A percentile compares a stretch with the other conserved stretches of the same genome.
Evolutionary conservation across 2,888 invertebrate species (phyloP).

Genomic region (Lithosia quadra): DNA sequence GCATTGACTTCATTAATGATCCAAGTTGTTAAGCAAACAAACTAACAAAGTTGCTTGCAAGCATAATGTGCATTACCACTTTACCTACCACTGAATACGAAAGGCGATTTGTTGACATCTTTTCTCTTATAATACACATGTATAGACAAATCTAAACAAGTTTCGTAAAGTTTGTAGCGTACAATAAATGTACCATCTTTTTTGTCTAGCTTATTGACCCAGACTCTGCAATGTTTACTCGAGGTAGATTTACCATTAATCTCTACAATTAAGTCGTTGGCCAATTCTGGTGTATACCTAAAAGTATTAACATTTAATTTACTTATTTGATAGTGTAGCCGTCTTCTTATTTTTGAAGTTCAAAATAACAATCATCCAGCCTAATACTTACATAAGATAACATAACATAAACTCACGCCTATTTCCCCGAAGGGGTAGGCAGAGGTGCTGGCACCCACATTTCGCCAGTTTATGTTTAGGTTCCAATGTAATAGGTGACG

Average conservation of each 20-base stretch:
- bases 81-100: conserved; percentile 87
- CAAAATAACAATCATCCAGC: background rate
- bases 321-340: background rate
- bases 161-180: conserved; percentile 93
- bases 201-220: conserved; percentile 92
- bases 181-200: conserved; percentile 95
- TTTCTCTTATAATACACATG: conserved; percentile 88
- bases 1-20: too few species aligned
- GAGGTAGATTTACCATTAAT: conserved; percentile 86
- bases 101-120: conserved; percentile 89
- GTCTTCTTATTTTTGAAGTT: background rate
- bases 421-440: too few species aligned
- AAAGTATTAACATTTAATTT: conserved; percentile 67
- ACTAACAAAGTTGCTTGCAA: background rate
- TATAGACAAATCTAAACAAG: conserved; percentile 91
- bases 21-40: background rate
- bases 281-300: conserved; percentile 86
- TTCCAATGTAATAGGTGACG: too few species aligned
- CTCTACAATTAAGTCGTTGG: conserved; percentile 79
- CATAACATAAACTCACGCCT: too few species aligned
- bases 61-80: background rate
- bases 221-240: conserved; percentile 89
- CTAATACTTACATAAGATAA: too few species aligned
- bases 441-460: too few species aligned
- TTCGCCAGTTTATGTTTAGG: too few species aligned